Evolutionary conservation across 2,113 vertebrate species (phyloP).

Genomic region (Variabilichromis moorii): DNA sequence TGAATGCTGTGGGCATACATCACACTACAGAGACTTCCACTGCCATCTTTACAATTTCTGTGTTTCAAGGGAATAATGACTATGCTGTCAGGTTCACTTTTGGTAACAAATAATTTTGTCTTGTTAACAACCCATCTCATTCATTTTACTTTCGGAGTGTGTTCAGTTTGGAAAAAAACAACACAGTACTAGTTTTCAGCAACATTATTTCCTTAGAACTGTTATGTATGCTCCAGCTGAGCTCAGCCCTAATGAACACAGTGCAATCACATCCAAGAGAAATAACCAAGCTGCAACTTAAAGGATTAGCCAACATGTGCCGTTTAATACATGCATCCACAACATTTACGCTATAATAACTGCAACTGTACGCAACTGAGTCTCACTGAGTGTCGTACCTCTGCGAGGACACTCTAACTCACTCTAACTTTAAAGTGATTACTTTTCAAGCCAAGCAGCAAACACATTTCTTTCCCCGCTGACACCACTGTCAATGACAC

Average conservation of each 20-base stretch:
- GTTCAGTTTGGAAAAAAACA: not conserved
- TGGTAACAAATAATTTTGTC: not conserved
- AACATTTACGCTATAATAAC: not conserved
- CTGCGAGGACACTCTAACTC: slow-evolving; percentile 4
- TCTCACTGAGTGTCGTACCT: not conserved
- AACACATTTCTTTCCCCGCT: not conserved
- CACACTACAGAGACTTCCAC: not conserved
- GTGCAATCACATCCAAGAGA: not conserved
- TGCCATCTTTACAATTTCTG: not conserved
- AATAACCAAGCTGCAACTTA: not conserved
- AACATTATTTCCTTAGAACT: not conserved
- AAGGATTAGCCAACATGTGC: not conserved
- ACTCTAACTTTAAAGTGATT: slow-evolving; percentile 39
- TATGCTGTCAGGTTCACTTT: not conserved
- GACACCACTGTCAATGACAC: slow-evolving; percentile 29
- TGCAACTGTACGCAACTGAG: not conserved
- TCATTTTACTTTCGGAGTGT: not conserved
- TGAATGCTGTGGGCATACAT: not conserved
- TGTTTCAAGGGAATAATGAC: not conserved
- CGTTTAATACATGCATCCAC: not conserved
- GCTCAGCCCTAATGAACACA: not conserved
- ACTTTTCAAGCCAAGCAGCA: slow-evolving; percentile 16
- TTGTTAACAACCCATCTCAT: not conserved
- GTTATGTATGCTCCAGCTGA: not conserved
- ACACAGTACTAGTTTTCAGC: not conserved